These are phyloP conservation scores for Brotula barbata DNA, from an alignment of 2,797 vertebrate species.

Conservation along the genomic window DNA sequence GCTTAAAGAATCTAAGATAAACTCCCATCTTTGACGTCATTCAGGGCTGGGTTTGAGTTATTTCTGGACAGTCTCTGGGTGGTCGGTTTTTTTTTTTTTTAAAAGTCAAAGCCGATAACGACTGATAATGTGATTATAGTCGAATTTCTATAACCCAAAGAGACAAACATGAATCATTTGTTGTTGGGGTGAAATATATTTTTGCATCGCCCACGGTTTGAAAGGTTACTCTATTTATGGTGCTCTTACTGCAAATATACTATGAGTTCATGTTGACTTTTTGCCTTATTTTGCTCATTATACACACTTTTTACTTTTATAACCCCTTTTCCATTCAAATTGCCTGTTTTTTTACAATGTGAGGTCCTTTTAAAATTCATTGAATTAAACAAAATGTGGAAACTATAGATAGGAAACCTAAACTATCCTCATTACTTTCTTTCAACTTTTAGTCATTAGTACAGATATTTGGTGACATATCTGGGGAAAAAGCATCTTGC, in stretches of 20 bases:
- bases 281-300: background rate
- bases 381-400: background rate
- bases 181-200: constrained; percentile 11
- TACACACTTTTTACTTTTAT: background rate
- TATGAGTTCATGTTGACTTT: background rate
- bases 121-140: constrained; percentile 3
- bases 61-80: constrained; percentile 10
- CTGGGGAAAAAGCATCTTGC: background rate
- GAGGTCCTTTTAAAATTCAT: background rate
- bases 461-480: background rate
- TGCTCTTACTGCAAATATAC: background rate
- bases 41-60: constrained; percentile 35
- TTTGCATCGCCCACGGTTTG: constrained; percentile 1
- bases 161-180: constrained; percentile 11
- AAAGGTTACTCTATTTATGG: constrained; percentile 2
- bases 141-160: constrained; percentile 21
- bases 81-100: constrained; percentile 15
- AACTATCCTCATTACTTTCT: background rate
- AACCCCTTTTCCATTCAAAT: background rate
- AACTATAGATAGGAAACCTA: background rate
- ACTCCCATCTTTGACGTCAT: constrained; percentile 24
- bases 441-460: background rate
- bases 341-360: background rate
- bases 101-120: constrained; percentile 12
- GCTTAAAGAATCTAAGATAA: constrained; percentile 45